Base-by-base conservation (phyloP, 1,140 invertebrate species). In the Drosophila subpulchrella region DNA sequence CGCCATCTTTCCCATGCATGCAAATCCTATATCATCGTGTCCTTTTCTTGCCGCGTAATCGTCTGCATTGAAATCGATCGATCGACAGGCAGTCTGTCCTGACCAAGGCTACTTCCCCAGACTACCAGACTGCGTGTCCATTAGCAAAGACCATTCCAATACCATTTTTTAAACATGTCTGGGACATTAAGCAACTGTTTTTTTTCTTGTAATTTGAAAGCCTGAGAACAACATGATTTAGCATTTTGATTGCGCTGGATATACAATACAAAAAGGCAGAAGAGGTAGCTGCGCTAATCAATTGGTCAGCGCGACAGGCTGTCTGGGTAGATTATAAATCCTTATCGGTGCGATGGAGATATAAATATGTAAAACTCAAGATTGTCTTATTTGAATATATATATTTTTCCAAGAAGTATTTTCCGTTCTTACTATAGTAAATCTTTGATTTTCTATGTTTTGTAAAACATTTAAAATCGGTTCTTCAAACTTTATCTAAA, bases 11-110 rank as follows among this genome's bases (percentile, higher is more conserved):
- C 65, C 34, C 65, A 59, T 34, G 59, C n/a, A 12, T n/a, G n/a
- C 4, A 27, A 27, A 42, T 51, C 42, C 10, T 20, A 48, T n/a
- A 46, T 57, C 46, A 58, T 67, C 39, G 11, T 42, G 15, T 53
- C 56, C 50, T 61, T 72, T 62, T 75, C 42, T 72, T 75, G 72
- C 68, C 36, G 57, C 72, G 68, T 75, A 75, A 75, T 75, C 72
- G 34, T 75, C 38, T 51, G 44, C 51, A 62, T 63, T 73, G 38
- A 63, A 55, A 50, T 50, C 72, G 72, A 75, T 75, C 72, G 59
- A 73, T 75, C 70, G 50, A 51, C 68, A 47, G 68, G 27, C 57
- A 60, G 70, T 51, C 63, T 46, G 55, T 44, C 47, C 55, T 61
- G 66, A 30, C 65, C 65, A 51, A 70, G 46, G 63, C 63, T 68